A percentile compares a stretch with the other conserved stretches of the same genome.
phyloP scores from a whole-genome alignment of 2,888 invertebrate genomes.

The Druceiella hillmani region DNA sequence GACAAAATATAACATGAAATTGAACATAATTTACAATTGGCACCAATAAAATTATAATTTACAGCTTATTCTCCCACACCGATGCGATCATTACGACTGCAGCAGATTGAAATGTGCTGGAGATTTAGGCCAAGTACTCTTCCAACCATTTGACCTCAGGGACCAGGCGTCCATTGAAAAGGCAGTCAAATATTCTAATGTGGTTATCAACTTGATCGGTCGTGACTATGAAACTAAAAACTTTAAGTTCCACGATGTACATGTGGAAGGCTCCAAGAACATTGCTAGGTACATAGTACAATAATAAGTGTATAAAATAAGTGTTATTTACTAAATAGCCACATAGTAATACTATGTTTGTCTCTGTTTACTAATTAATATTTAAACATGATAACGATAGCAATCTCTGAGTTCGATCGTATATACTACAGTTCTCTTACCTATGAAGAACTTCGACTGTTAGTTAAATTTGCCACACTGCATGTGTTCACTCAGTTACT shows the following conservation, averaged over 20 bases:
- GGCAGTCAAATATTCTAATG: conserved; percentile 90
- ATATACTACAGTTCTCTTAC: too few species aligned
- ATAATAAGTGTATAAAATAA: too few species aligned
- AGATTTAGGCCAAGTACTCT: conserved; percentile 93
- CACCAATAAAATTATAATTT: conserved; percentile 28
- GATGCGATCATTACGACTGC: conserved; percentile 79
- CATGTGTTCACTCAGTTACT: too few species aligned
- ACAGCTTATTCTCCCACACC: conserved; percentile 88
- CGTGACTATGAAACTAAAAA: conserved; percentile 90
- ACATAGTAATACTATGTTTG: too few species aligned
- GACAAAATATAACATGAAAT: not conserved
- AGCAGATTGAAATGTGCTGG: conserved; percentile 77
- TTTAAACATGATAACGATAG: too few species aligned
- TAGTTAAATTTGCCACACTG: too few species aligned
- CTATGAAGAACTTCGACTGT: too few species aligned
- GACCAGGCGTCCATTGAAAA: conserved; percentile 84
- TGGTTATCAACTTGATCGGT: conserved; percentile 93
- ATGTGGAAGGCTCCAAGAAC: conserved; percentile 76
- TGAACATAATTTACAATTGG: not conserved
- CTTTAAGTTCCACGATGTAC: conserved; percentile 79
- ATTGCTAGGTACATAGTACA: conserved; percentile 62
- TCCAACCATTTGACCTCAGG: conserved; percentile 74
- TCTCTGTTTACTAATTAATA: too few species aligned
- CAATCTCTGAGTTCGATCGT: too few species aligned
- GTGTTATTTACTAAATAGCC: too few species aligned